Evolutionary conservation across 2,113 vertebrate species (phyloP).

Genomic region (Caloenas nicobarica): DNA sequence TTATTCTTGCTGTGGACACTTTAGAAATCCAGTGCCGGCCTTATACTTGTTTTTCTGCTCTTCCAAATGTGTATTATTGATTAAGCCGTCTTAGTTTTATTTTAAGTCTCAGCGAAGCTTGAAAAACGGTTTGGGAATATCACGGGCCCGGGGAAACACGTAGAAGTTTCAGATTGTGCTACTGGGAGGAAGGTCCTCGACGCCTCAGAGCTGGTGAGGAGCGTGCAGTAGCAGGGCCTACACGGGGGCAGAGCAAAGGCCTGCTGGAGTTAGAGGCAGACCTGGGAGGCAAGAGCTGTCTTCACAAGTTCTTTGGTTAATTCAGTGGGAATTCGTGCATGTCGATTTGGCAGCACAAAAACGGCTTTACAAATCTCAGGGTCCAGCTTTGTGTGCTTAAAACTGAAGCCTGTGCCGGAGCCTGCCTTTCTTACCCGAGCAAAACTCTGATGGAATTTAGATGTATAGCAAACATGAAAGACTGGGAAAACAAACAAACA

Average conservation of each 20-base stretch:
- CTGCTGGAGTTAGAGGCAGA: not conserved
- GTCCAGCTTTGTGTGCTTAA: not conserved
- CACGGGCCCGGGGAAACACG: fast-evolving
- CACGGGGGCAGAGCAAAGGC: fast-evolving
- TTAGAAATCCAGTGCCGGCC: not conserved
- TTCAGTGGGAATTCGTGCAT: not conserved
- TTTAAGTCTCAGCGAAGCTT: not conserved
- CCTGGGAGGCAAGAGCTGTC: not conserved
- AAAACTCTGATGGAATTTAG: not conserved
- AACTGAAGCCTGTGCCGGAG: not conserved
- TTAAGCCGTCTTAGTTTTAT: not conserved
- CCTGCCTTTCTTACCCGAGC: not conserved
- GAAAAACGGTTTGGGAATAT: not conserved
- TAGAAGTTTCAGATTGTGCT: not conserved
- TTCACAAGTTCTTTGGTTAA: not conserved
- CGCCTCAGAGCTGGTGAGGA: not conserved
- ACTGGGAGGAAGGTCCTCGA: not conserved
- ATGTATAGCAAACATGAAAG: not conserved
- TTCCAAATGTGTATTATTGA: not conserved
- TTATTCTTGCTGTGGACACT: constrained; percentile 26
- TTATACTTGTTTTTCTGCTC: not conserved
- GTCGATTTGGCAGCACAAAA: not conserved
- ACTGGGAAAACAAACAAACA: not conserved
- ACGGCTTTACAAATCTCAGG: not conserved
- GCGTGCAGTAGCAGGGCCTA: not conserved